These are phyloP conservation scores for Xestobium rufovillosum DNA, from an alignment of 2,888 invertebrate genomes.

Conservation along the genomic window DNA sequence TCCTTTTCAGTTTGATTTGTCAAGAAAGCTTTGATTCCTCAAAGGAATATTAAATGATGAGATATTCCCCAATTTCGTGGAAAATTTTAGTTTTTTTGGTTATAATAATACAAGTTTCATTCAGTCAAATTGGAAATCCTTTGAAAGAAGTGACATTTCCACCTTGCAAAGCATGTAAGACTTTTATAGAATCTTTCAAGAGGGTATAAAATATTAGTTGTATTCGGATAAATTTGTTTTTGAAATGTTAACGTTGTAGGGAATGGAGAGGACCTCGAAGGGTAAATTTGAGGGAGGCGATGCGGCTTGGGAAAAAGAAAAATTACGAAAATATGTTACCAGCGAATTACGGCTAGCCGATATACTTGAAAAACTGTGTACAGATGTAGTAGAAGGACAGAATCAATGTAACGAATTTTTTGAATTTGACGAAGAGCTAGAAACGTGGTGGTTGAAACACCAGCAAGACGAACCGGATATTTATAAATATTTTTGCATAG, in stretches of 20 bases:
- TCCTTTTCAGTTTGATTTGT: too few relatives aligned
- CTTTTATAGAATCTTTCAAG: conserved; percentile 67
- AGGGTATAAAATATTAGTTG: conserved; percentile 36
- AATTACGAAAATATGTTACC: conserved; percentile 69
- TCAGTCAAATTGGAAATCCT: too few relatives aligned
- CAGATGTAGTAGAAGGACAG: conserved; percentile 62
- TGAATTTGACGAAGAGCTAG: conserved; percentile 73
- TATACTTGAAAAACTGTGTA: conserved; percentile 82
- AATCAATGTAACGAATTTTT: conserved; percentile 78
- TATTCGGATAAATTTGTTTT: background rate
- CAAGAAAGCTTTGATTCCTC: too few relatives aligned
- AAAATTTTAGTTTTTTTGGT: too few relatives aligned
- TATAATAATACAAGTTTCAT: too few relatives aligned
- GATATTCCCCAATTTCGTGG: too few relatives aligned
- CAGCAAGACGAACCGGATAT: conserved; percentile 48
- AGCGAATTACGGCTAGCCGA: conserved; percentile 88
- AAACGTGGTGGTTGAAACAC: conserved; percentile 82
- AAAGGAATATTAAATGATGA: conserved; percentile 2
- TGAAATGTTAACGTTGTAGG: conserved; percentile 44
- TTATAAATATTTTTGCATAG: conserved; percentile 71
- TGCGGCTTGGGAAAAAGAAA: conserved; percentile 88
- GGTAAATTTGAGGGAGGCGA: conserved; percentile 91
- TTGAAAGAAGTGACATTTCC: conserved; percentile 59
- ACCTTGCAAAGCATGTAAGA: conserved; percentile 71
- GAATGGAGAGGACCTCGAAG: conserved; percentile 72